A percentile compares a stretch with the other conserved stretches of the same genome.
Conservation (phyloP, 2,888 invertebrate genomes). For the Cheilosia urbana region DNA sequence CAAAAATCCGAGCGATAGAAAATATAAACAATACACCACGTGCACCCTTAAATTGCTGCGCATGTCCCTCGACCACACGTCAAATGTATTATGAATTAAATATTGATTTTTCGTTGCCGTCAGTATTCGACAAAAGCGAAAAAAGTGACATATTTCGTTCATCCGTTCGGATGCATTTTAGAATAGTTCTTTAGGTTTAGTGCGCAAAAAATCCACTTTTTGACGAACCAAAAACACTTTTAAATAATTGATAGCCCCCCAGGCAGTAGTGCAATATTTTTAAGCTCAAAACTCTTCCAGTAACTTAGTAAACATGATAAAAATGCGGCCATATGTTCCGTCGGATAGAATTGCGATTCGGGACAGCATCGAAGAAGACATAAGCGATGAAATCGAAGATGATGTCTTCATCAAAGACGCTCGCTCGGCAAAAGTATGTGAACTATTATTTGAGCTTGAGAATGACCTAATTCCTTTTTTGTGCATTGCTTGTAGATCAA, state of each 20-base stretch:
- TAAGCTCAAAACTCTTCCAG: slow-evolving; percentile 21
- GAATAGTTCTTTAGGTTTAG: slow-evolving; percentile 33
- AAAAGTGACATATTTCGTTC: slow-evolving; percentile 60
- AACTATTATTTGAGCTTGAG: not conserved
- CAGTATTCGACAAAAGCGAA: slow-evolving; percentile 16
- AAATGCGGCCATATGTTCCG: slow-evolving; percentile 86
- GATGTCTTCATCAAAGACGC: slow-evolving; percentile 91
- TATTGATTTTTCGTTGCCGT: slow-evolving; percentile 70
- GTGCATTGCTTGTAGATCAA: slow-evolving; percentile 84
- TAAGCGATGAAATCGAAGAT: slow-evolving; percentile 90
- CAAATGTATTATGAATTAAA: slow-evolving; percentile 70
- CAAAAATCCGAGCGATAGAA: not conserved
- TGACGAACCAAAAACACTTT: not conserved
- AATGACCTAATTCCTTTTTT: not conserved
- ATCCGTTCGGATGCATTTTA: slow-evolving; percentile 36
- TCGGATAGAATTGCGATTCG: slow-evolving; percentile 87
- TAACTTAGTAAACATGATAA: slow-evolving; percentile 79
- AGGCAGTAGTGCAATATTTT: not conserved
- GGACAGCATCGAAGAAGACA: slow-evolving; percentile 89
- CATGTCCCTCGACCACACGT: slow-evolving; percentile 48
- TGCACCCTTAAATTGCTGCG: slow-evolving; percentile 43
- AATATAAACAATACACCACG: slow-evolving; percentile 70
- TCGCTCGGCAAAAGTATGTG: slow-evolving; percentile 85
- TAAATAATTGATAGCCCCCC: not conserved
- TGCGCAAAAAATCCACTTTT: slow-evolving; percentile 25